A percentile compares a stretch with the other conserved stretches of the same genome.
Evolutionary conservation across 2,888 invertebrate species (phyloP).

Genomic region (Steinernema scapterisci): DNA sequence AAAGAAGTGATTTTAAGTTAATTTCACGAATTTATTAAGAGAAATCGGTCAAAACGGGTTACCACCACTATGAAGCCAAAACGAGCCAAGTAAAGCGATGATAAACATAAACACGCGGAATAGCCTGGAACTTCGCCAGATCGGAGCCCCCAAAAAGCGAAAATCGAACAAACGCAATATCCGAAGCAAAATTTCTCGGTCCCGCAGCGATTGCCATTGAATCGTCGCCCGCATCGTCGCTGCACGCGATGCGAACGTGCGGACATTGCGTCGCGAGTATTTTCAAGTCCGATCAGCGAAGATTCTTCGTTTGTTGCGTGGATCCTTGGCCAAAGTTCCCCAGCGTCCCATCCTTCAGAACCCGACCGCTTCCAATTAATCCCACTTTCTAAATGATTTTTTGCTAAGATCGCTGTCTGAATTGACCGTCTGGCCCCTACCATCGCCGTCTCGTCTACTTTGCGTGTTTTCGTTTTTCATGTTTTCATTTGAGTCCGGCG

Average conservation of each 20-base stretch:
- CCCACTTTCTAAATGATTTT: neutral
- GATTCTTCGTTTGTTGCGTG: neutral
- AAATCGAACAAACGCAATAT: slow-evolving; percentile 11
- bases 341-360: too few species aligned
- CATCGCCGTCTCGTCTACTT: neutral
- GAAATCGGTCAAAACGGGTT: neutral
- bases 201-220: slow-evolving; percentile 24
- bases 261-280: slow-evolving; percentile 1
- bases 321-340: too few species aligned
- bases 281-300: neutral
- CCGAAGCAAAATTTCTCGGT: neutral
- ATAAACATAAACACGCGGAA: neutral
- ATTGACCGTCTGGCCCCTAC: neutral
- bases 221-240: neutral
- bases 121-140: neutral
- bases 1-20: too few species aligned
- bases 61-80: too few species aligned
- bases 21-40: too few species aligned
- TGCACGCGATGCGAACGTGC: slow-evolving; percentile 4
- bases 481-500: neutral
- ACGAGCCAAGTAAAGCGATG: neutral
- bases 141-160: neutral
- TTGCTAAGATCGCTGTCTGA: neutral
- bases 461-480: neutral
- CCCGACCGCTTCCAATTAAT: too few species aligned